These are phyloP conservation scores for Leptatherina wallacei DNA, from an alignment of 2,797 vertebrate genomes.

Conservation along the genomic window DNA sequence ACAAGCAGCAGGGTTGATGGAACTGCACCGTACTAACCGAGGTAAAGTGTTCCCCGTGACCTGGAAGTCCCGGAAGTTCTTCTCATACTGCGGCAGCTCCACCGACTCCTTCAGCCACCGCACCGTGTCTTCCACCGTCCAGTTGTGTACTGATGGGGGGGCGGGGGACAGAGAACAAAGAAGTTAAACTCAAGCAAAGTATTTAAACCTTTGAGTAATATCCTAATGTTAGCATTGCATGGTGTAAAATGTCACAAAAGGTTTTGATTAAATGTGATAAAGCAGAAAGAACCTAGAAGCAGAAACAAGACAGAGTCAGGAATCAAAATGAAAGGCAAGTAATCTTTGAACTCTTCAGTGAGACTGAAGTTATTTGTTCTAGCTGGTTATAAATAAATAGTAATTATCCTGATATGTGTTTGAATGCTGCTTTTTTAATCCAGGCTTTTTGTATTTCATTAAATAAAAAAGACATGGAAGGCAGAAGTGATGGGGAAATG, in stretches of 20 bases:
- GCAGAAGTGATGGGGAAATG: neutral
- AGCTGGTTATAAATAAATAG: neutral
- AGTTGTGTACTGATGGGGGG: slow-evolving; percentile 91
- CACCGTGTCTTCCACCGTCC: slow-evolving; percentile 92
- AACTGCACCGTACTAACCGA: slow-evolving; percentile 80
- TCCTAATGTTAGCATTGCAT: too few relatives aligned
- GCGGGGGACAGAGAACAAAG: neutral
- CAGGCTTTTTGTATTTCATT: neutral
- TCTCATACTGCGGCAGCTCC: slow-evolving; percentile 97
- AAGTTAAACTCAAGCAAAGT: neutral
- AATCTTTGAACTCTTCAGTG: neutral
- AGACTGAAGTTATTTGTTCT: neutral
- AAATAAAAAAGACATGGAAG: neutral
- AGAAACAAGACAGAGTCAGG: neutral
- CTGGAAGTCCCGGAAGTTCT: slow-evolving; percentile 92
- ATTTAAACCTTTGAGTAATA: too few relatives aligned
- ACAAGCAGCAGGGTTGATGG: neutral
- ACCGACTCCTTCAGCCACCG: slow-evolving; percentile 96
- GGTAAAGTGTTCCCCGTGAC: slow-evolving; percentile 95
- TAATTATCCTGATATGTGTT: neutral
- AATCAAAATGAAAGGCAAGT: neutral
- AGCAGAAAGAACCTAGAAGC: neutral
- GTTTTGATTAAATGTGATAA: neutral
- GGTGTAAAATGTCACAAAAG: too few relatives aligned
- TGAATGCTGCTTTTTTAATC: neutral